Percentiles rank a stretch among this genome's conserved stretches.
Conservation (phyloP, 2,888 invertebrate species). For the Metellina segmentata region DNA sequence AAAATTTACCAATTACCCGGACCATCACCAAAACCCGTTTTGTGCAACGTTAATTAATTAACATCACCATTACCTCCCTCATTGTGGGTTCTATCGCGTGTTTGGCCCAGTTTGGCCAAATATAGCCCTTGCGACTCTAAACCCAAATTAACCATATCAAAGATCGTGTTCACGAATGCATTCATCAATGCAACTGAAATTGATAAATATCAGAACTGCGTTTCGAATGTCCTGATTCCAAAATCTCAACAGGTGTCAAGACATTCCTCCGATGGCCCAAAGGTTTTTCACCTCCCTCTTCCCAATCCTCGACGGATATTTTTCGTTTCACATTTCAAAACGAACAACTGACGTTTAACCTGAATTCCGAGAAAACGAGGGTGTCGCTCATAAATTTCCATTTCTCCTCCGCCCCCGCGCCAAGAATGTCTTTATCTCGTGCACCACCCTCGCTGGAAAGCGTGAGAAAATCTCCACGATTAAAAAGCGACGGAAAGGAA, state of each 20-base stretch:
- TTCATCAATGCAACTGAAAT: neutral
- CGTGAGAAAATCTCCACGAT: slow-evolving; percentile 63
- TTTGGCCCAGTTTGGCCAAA: no score
- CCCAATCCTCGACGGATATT: neutral
- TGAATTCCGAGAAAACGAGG: slow-evolving; percentile 20
- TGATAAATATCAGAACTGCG: neutral
- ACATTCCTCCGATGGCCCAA: neutral
- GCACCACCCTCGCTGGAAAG: slow-evolving; percentile 14
- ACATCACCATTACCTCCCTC: no score
- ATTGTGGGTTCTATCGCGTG: no score
- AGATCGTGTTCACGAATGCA: neutral
- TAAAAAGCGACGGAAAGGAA: slow-evolving; percentile 3
- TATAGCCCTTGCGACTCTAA: no score
- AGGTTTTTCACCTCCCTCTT: slow-evolving; percentile 14
- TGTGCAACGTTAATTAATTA: no score
- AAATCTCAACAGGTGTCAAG: neutral
- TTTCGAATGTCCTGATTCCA: neutral
- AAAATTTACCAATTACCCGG: no score
- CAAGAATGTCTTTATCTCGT: neutral
- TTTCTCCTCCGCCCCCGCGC: slow-evolving; percentile 3
- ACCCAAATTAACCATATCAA: no score
- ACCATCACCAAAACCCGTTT: no score
- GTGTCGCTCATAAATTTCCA: slow-evolving; percentile 17
- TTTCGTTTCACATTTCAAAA: neutral
- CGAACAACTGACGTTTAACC: slow-evolving; percentile 12